Evolutionary conservation across 2,113 vertebrate species (phyloP).

Genomic region (Leucopsar rothschildi): DNA sequence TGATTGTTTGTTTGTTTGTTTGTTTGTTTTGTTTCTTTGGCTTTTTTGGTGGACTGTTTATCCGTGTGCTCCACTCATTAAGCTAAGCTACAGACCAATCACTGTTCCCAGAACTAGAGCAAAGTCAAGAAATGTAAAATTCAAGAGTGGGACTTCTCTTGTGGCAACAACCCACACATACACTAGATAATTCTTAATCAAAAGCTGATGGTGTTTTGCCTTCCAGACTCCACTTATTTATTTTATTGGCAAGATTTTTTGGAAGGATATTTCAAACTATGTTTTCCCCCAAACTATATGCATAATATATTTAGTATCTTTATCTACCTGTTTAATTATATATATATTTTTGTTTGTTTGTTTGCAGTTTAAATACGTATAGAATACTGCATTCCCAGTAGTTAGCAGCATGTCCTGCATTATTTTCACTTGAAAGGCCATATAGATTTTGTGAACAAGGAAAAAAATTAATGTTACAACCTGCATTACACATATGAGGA

Average conservation of each 20-base stretch:
- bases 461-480: background rate
- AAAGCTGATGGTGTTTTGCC: background rate
- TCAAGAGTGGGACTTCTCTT: background rate
- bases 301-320: background rate
- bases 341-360: too few relatives aligned
- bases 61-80: background rate
- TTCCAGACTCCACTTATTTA: background rate
- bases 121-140: background rate
- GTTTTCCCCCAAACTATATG: fast-evolving
- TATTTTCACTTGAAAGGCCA: background rate
- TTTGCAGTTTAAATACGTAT: background rate
- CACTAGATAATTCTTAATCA: background rate
- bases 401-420: background rate
- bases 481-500: background rate
- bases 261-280: background rate
- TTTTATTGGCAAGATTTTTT: background rate
- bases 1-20: background rate
- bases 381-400: background rate
- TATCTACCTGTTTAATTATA: background rate
- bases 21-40: background rate
- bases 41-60: background rate
- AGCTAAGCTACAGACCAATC: background rate
- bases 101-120: background rate
- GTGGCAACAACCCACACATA: background rate
- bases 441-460: background rate